These are phyloP conservation scores for Pelusios castaneus DNA, from an alignment of 2,113 vertebrate species.

Conservation along the genomic window DNA sequence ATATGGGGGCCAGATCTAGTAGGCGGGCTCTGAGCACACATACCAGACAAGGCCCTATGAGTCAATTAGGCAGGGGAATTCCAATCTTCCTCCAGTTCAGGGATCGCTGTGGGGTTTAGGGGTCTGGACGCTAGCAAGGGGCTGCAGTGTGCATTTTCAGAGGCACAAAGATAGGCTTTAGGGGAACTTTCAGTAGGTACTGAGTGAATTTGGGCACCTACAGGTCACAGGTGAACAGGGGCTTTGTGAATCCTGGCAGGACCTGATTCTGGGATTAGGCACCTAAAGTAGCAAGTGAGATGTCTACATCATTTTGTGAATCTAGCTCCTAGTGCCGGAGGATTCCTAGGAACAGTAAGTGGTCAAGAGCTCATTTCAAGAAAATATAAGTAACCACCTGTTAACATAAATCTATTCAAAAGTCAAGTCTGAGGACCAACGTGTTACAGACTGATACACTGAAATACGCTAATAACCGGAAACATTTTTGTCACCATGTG, in stretches of 20 bases:
- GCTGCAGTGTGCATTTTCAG: not conserved
- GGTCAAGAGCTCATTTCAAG: not conserved
- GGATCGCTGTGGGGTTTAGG: not conserved
- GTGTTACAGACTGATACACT: rapidly evolving
- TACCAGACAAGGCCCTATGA: not conserved
- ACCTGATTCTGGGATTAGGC: not conserved
- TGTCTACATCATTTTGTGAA: not conserved
- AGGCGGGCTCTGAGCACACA: not conserved
- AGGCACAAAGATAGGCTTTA: not conserved
- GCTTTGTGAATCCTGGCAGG: not conserved
- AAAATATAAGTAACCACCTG: rapidly evolving
- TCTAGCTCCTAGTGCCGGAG: not conserved
- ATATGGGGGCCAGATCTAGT: not conserved
- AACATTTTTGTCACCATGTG: not conserved
- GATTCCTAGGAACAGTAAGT: not conserved
- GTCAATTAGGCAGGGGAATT: not conserved
- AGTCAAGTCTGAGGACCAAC: not conserved
- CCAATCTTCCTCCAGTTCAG: not conserved
- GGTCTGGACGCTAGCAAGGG: not conserved
- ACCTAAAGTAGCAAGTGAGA: not conserved
- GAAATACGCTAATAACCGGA: not conserved
- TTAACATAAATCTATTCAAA: not conserved
- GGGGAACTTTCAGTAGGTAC: not conserved
- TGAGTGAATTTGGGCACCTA: not conserved
- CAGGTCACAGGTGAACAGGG: not conserved